Evolutionary conservation across 2,888 invertebrate genomes (phyloP), one percentile per base, ranked within the genome.

Genomic region (Amphipoea lucens): DNA sequence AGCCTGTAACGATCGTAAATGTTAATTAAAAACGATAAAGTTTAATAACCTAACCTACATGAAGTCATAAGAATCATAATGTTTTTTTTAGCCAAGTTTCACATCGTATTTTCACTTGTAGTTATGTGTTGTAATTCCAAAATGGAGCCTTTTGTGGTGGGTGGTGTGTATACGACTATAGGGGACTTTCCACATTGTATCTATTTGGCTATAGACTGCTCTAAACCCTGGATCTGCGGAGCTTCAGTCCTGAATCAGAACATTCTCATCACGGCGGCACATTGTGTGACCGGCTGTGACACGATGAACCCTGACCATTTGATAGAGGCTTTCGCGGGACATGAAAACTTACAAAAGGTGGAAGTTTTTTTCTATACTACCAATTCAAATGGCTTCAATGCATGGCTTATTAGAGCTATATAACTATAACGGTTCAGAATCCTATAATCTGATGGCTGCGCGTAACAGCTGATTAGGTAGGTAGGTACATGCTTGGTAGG

Each of bases 161-260:
- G 89, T 23, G 91, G 90, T 0, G 0, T 90, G 85, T 88, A 83
- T 60, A 81, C 45, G 12, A 72, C 48, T 48, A 79, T 79, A 45
- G 0, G 3, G 0, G 12, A 65, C 11, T 65, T 40, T 40, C 73
- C 73, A 65, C 65, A 81, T 17, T 79, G 81, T 72, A 23, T 81
- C 23, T 79, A 81, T 36, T 54, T 79, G 36, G 81, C 81, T 17
- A 12, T 79, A 65, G 81, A 79, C 63, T 79, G 79, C 12, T 57
- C 48, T 0, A 57, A 29, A 0, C 65, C 54, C 23, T 79, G 79
- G 63, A 72, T 87, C 0, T 93, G 92, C 67, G 91, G 92, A 0
- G 80, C 88, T 0, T 88, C 92, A 0, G 78, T 93, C 12, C 57
- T 93, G 40, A 92, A 91, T 63, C 92, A 92, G 42, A 73, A 76